phyloP scores from a whole-genome alignment of 2,113 vertebrate genomes.

The Scytalopus superciliaris region DNA sequence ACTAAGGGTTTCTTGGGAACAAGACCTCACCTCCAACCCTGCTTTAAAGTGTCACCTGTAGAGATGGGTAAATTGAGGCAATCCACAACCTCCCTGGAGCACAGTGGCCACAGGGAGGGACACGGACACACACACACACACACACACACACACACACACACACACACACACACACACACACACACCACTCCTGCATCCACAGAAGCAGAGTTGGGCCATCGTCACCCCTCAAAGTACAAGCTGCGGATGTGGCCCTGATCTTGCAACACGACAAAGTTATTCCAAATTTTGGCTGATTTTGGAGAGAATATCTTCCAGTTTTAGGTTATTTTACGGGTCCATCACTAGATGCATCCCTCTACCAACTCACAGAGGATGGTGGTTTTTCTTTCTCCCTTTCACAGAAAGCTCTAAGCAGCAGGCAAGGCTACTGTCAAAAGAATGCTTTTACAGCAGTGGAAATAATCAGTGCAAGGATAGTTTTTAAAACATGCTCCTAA shows the following conservation, averaged over 20 bases:
- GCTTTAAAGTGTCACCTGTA: neutral
- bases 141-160: too few species aligned
- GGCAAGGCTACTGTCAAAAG: neutral
- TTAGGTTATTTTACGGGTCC: neutral
- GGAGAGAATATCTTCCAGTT: neutral
- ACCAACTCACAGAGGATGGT: neutral
- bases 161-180: too few species aligned
- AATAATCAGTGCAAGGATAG: slow-evolving; percentile 52
- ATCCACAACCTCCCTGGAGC: neutral
- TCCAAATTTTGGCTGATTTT: neutral
- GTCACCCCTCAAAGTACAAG: neutral
- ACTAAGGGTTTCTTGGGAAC: neutral
- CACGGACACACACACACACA: too few species aligned
- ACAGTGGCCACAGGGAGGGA: neutral
- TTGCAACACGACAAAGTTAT: neutral
- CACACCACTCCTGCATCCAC: rapidly evolving
- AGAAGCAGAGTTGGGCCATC: neutral
- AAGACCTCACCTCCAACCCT: neutral
- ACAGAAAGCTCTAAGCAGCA: neutral
- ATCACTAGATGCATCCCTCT: rapidly evolving
- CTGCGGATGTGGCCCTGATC: too few species aligned
- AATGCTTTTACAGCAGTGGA: slow-evolving; percentile 44
- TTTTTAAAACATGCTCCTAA: slow-evolving; percentile 63
- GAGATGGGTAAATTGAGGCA: neutral
- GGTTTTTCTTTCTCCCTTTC: neutral